Percentiles rank a stretch among this genome's conserved stretches.
Conservation (phyloP, 2,113 vertebrate species). For the Epinephelus lanceolatus region DNA sequence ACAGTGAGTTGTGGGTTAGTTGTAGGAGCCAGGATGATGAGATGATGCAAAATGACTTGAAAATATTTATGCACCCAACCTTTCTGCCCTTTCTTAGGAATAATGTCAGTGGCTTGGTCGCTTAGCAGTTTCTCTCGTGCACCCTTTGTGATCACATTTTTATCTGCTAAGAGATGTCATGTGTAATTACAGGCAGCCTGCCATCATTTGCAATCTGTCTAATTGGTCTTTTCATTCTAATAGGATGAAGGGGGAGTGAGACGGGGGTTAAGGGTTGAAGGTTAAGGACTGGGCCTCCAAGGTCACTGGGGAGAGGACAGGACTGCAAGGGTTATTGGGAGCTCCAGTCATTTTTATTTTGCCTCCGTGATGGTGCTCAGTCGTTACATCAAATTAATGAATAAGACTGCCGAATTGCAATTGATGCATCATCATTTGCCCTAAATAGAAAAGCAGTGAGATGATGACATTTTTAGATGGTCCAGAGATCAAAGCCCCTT, state of each 20-base stretch:
- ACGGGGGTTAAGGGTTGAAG: constrained; percentile 66
- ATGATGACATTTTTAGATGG: constrained; percentile 69
- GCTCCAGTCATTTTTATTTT: constrained; percentile 63
- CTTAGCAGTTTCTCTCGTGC: constrained; percentile 66
- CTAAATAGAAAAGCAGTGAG: constrained; percentile 50
- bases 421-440: constrained; percentile 60
- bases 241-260: constrained; percentile 73
- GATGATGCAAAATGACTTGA: constrained; percentile 46
- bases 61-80: constrained; percentile 35
- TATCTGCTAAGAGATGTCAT: constrained; percentile 79
- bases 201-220: constrained; percentile 86
- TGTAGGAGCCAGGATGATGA: constrained; percentile 8
- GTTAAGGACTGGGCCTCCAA: constrained; percentile 72
- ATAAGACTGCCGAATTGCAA: constrained; percentile 56
- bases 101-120: constrained; percentile 67
- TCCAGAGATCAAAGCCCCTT: constrained; percentile 69
- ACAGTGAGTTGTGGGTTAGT: constrained; percentile 24
- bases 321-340: constrained; percentile 56
- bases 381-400: constrained; percentile 73
- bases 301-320: constrained; percentile 61
- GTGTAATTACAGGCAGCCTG: constrained; percentile 80
- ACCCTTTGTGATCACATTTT: constrained; percentile 77
- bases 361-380: constrained; percentile 49
- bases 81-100: constrained; percentile 50
- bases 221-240: constrained; percentile 84